Evolutionary conservation across 2,888 invertebrate species (phyloP), one percentile per base, ranked within the genome.

Genomic region (Dicycla oo): DNA sequence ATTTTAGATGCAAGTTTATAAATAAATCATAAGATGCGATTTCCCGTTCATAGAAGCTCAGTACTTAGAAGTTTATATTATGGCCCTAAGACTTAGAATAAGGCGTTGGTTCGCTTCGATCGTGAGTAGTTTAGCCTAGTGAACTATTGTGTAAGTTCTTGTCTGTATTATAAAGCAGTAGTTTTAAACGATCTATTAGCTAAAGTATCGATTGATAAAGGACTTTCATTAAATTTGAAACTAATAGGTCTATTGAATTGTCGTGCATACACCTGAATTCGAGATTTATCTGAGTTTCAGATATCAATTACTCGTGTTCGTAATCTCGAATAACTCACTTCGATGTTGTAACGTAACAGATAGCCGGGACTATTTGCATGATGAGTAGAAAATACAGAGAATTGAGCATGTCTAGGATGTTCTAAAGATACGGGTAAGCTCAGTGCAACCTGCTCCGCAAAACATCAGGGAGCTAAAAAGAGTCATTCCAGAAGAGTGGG

Each of bases 1-100:
- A 78, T 71, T 61, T 76, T 51, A 76, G 23, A 51, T n/a, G 45
- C 56, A 51, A 49, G 51, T 47, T 75, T 78, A 43, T 70, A 78
- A 77, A 75, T 75, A 58, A 78, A 76, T 78, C 51, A 60, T 72
- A 65, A 53, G 64, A 56, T 43, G 34, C 47, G n/a, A n/a, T 57
- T 78, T 51, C 26, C 57, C 64, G 45, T 62, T 47, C 11, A 15
- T 54, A 47, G 40, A 26, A 57, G n/a, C 45, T 18, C 13, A 18
- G 20, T 60, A 47, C 20, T 53, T 62, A 30, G 26, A n/a, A 11
- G 43, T 77, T 43, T 45, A 67, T 47, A 58, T 57, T 40, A 74
- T 13, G 18, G 61, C 20, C 26, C 10, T 54, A 54, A 47, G 13
- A 18, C 10, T 38, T 57, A 15, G 30, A n/a, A n/a, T 15, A n/a